Evolutionary conservation across 1,140 invertebrate genomes (phyloP).

Genomic region (Kradibia gibbosae): DNA sequence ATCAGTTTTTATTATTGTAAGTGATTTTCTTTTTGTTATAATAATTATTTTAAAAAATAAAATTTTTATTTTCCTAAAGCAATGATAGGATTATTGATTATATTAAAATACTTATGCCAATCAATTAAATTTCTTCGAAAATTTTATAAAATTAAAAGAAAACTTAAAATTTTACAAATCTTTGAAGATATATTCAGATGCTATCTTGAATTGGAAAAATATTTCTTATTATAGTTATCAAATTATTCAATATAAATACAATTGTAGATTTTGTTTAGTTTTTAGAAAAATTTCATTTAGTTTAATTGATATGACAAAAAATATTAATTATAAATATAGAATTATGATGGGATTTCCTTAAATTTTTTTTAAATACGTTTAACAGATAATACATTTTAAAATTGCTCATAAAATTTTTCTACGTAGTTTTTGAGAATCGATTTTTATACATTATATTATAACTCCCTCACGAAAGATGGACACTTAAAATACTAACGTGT

Average conservation of each 20-base stretch:
- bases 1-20: neutral
- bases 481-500: neutral
- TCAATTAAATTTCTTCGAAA: no score
- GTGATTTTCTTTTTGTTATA: neutral
- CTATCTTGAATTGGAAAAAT: neutral
- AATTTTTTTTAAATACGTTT: neutral
- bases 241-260: neutral
- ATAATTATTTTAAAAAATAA: neutral
- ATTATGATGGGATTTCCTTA: neutral
- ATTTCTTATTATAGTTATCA: no score
- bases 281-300: neutral
- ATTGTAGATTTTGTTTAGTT: neutral
- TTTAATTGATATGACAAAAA: slow-evolving; percentile 14
- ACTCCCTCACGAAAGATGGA: slow-evolving; percentile 18
- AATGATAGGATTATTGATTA: no score
- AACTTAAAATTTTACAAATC: no score
- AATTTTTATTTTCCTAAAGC: no score
- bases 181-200: no score
- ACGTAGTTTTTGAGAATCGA: neutral
- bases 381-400: slow-evolving; percentile 8
- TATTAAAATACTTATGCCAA: no score
- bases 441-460: slow-evolving; percentile 14
- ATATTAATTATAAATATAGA: slow-evolving; percentile 2
- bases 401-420: neutral
- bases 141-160: no score